Base-by-base conservation (phyloP, 2,888 invertebrate genomes). In the Allophyes oxyacanthae region DNA sequence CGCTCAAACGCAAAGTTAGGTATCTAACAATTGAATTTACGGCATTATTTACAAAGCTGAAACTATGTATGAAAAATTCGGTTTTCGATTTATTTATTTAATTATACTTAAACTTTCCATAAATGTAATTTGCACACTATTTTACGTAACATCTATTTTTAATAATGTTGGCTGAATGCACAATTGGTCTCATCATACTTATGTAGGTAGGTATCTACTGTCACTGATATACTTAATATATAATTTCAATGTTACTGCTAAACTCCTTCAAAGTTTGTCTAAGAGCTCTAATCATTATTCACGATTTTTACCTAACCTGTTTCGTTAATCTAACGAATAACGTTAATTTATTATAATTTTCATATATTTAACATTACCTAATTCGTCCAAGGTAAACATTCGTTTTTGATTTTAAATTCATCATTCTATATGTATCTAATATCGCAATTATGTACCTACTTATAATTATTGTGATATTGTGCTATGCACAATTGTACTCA, bases 11-110 rank as follows among this genome's bases (percentile, higher is more conserved):
- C 20, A 20, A 20, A 2, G 20, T 20, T 20, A 20, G 4, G 4
- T 2, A 20, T 20, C 20, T 20, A 20, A 20, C 20, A 20, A 20
- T 20, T 20, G 2, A 20, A 20, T 20, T 4, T 20, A 20, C 20
- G 20, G 20, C 4, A 20, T 44, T 66, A 60, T 67, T 49, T 72
- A 74, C 50, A 54, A 68, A 73, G 75, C 75, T 50, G 55, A 54
- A 62, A 60, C 61, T 74, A 70, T 52, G 52, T 48, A 55, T 66
- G 66, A 41, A 48, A 72, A 74, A 75, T 56, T 72, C 67, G 58
- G 73, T 49, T 73, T 66, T 51, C 57, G 26, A 52, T 55, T 59
- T 48, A 52, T 57, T 58, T 55, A 74, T 25, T 20, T 4, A 3
- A 53, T 51, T 57, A 58, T 60, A 74, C 28, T 49, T 44, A 49